Conservation (phyloP, 2,888 invertebrate species). For the Oxytorus armatus region DNA sequence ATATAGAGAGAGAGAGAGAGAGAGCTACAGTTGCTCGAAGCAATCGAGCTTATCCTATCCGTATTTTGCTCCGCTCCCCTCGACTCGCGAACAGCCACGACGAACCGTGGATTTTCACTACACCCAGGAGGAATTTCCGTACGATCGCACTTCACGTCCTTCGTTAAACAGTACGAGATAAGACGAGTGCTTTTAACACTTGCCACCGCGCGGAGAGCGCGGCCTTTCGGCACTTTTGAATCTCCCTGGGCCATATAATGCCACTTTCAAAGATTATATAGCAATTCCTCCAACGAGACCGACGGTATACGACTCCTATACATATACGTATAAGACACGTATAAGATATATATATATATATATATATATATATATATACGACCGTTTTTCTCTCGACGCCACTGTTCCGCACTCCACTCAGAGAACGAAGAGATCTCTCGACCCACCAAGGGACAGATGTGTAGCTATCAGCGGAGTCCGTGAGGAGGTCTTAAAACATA, state of each 20-base stretch:
- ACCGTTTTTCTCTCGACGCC: conserved; percentile 20
- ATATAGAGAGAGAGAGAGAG: no score
- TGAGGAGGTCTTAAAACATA: conserved; percentile 1
- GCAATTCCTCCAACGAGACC: conserved; percentile 30
- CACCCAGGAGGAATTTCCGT: conserved; percentile 64
- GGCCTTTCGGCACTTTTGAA: conserved; percentile 64
- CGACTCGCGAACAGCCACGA: conserved; percentile 29
- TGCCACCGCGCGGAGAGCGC: conserved; percentile 61
- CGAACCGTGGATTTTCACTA: conserved; percentile 53
- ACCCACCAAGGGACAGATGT: conserved; percentile 43
- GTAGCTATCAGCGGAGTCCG: conserved; percentile 17
- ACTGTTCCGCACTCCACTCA: conserved; percentile 34
- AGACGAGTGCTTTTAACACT: conserved; percentile 66
- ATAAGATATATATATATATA: no score
- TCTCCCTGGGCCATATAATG: conserved; percentile 50
- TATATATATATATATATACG: conserved; percentile 4
- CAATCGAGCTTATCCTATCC: conserved; percentile 35
- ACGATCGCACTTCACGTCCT: conserved; percentile 63
- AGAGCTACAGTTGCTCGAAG: not conserved
- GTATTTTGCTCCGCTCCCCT: not conserved
- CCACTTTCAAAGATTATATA: conserved; percentile 61
- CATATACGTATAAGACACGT: no score
- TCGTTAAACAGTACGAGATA: conserved; percentile 66
- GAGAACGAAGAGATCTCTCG: conserved; percentile 7
- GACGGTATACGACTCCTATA: conserved; percentile 37